These are phyloP conservation scores for Coenonympha arcania DNA, from an alignment of 2,888 invertebrate genomes.

Conservation along the genomic window DNA sequence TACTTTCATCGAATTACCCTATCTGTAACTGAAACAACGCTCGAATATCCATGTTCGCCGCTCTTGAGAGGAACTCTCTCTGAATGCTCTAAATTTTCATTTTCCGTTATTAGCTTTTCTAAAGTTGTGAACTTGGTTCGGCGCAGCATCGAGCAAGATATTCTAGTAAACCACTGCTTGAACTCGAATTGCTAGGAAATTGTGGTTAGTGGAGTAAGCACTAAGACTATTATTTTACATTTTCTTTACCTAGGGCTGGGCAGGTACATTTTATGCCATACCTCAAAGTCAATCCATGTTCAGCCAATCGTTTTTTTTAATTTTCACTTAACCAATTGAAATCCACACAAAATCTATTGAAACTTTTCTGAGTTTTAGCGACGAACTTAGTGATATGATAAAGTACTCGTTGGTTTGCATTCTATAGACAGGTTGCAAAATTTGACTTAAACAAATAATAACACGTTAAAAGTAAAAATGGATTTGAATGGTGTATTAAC, in stretches of 20 bases:
- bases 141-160: slow-evolving; percentile 7
- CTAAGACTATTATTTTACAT: background rate
- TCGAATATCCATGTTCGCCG: background rate
- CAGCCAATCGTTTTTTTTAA: too few relatives aligned
- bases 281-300: too few relatives aligned
- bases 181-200: background rate
- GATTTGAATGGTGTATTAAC: too few relatives aligned
- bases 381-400: too few relatives aligned
- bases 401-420: too few relatives aligned
- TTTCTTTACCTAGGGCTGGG: too few relatives aligned
- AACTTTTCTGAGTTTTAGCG: too few relatives aligned
- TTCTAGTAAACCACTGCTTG: background rate
- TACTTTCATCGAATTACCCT: background rate
- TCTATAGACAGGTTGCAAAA: too few relatives aligned
- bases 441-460: background rate
- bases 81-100: slow-evolving; percentile 30
- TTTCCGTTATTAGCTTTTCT: slow-evolving; percentile 31
- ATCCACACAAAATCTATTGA: too few relatives aligned
- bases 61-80: slow-evolving; percentile 26
- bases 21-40: background rate
- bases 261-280: too few relatives aligned
- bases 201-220: background rate
- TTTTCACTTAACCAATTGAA: too few relatives aligned
- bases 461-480: background rate
- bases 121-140: slow-evolving; percentile 6